Evolutionary conservation across 1,140 invertebrate genomes (phyloP).

Genomic region (Hycleus phaleratus): DNA sequence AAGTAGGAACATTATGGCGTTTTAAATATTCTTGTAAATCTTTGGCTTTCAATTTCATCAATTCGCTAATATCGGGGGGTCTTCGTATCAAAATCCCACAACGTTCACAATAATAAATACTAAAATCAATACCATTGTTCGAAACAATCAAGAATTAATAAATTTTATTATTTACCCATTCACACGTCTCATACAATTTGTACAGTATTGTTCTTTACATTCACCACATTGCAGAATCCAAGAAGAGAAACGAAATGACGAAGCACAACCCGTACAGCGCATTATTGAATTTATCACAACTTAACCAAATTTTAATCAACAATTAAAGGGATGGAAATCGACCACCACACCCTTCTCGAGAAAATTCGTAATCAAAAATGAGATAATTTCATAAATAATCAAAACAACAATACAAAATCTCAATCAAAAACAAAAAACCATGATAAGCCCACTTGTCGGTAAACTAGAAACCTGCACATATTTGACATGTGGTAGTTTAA

Average conservation of each 20-base stretch:
- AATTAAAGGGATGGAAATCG: too few relatives aligned
- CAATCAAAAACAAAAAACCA: too few relatives aligned
- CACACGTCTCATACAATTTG: slow-evolving; percentile 31
- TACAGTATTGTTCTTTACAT: slow-evolving; percentile 33
- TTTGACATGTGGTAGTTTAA: too few relatives aligned
- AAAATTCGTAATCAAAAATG: too few relatives aligned
- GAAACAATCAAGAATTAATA: background rate
- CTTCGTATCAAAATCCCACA: slow-evolving; percentile 35
- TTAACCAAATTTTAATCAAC: too few relatives aligned
- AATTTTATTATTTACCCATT: slow-evolving; percentile 26
- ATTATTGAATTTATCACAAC: slow-evolving; percentile 11
- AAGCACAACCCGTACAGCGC: slow-evolving; percentile 34
- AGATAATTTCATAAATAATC: too few relatives aligned
- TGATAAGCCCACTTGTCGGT: too few relatives aligned
- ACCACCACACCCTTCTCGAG: too few relatives aligned
- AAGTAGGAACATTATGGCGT: slow-evolving; percentile 36
- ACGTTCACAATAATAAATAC: slow-evolving; percentile 35
- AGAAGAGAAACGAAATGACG: slow-evolving; percentile 33
- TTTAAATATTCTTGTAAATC: slow-evolving; percentile 39
- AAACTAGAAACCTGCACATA: too few relatives aligned
- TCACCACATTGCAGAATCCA: slow-evolving; percentile 36
- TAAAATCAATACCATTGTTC: slow-evolving; percentile 9
- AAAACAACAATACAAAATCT: too few relatives aligned
- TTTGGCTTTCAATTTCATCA: slow-evolving; percentile 39
- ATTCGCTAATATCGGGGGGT: slow-evolving; percentile 33